Conservation (phyloP, 1,140 invertebrate species). For the Euura saliciscinereae region DNA sequence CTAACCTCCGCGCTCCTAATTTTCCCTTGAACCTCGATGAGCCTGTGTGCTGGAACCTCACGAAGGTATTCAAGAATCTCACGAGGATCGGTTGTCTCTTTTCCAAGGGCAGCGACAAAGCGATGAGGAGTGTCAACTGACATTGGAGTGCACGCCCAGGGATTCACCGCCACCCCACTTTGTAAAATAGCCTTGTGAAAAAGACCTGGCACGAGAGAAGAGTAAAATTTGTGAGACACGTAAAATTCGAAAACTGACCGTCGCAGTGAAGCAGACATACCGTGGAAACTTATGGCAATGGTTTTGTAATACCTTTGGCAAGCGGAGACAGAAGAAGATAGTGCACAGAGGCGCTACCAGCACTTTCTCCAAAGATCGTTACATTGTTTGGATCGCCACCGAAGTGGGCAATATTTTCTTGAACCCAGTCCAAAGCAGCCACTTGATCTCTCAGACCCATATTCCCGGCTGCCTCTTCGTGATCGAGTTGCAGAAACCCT, state of each 20-base stretch:
- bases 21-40: conserved; percentile 46
- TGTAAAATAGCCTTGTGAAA: neutral
- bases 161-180: neutral
- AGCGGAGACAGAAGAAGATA: conserved; percentile 51
- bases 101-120: conserved; percentile 49
- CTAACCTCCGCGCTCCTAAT: conserved; percentile 36
- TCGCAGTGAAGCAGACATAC: neutral
- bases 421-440: conserved; percentile 84
- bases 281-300: neutral
- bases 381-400: conserved; percentile 54
- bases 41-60: conserved; percentile 36
- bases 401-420: conserved; percentile 78
- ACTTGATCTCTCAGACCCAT: conserved; percentile 91
- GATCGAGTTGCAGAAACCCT: conserved; percentile 83
- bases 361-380: conserved; percentile 74
- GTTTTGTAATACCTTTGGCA: conserved; percentile 48
- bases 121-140: too few relatives aligned
- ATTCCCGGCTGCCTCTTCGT: conserved; percentile 81
- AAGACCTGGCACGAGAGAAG: neutral
- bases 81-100: conserved; percentile 46
- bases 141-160: conserved; percentile 19
- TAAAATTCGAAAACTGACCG: neutral
- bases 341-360: conserved; percentile 47
- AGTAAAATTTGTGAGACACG: neutral
- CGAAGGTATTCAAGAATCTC: too few relatives aligned